Conservation (phyloP, 2,113 vertebrate species). For the Lagopus leucura region DNA sequence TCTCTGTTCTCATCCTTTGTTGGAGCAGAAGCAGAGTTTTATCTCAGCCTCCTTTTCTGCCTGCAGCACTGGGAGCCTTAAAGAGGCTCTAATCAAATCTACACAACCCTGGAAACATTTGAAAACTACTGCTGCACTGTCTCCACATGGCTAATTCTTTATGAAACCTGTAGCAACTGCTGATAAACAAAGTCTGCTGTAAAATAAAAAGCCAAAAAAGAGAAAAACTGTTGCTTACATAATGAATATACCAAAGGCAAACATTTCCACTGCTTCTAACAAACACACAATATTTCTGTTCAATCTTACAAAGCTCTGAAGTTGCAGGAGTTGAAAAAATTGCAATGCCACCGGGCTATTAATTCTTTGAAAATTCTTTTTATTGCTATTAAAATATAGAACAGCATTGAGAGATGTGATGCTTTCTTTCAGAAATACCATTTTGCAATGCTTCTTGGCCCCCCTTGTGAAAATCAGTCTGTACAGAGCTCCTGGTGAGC, state of each 20-base stretch:
- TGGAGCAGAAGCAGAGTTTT: not conserved
- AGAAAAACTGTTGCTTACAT: not conserved
- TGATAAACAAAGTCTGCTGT: not conserved
- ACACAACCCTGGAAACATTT: not conserved
- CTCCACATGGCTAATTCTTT: not conserved
- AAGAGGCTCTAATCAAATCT: not conserved
- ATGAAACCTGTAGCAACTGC: not conserved
- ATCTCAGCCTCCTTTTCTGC: fast-evolving
- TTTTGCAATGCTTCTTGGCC: not conserved
- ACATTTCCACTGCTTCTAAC: not conserved
- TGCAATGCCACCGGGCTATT: not conserved
- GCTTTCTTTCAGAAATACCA: not conserved
- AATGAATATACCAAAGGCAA: not conserved
- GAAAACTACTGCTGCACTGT: not conserved
- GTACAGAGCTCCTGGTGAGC: not conserved
- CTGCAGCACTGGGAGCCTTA: not conserved
- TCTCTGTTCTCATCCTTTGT: not conserved
- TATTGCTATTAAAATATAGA: not conserved
- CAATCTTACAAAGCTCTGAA: not conserved
- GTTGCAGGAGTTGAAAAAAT: not conserved
- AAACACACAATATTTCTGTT: not conserved
- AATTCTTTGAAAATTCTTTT: not conserved
- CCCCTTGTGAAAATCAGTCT: not conserved
- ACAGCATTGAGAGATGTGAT: not conserved
- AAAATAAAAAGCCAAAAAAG: not conserved